Evolutionary conservation across 1,140 invertebrate species (phyloP).

Genomic region (Cydia splendana): DNA sequence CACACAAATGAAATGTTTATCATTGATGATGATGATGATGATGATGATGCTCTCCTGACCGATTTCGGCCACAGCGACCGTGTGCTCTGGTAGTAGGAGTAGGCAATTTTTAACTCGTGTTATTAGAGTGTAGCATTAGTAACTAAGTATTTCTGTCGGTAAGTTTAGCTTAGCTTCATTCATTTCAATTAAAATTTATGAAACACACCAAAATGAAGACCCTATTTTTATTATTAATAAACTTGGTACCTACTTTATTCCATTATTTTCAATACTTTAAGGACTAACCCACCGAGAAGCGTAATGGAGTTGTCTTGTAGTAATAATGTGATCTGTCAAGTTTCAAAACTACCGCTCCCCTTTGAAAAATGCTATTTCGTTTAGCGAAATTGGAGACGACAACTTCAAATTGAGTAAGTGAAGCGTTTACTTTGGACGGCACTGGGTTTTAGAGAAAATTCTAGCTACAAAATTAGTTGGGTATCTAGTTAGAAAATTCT

Average conservation of each 20-base stretch:
- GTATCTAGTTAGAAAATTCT: neutral
- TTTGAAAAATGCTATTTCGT: slow-evolving; percentile 51
- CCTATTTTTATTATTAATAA: neutral
- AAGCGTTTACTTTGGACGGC: slow-evolving; percentile 8
- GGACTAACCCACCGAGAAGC: slow-evolving; percentile 35
- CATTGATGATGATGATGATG: no score
- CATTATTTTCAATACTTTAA: slow-evolving; percentile 30
- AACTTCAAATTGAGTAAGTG: slow-evolving; percentile 34
- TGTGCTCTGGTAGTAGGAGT: no score
- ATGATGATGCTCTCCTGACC: no score
- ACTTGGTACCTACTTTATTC: neutral
- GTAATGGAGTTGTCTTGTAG: slow-evolving; percentile 59
- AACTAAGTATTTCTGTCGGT: no score
- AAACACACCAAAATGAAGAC: no score
- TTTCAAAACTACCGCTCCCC: slow-evolving; percentile 52
- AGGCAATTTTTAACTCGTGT: no score
- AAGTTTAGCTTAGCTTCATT: no score
- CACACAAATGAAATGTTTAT: no score
- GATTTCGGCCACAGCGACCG: no score
- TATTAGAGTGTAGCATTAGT: no score
- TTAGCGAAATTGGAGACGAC: slow-evolving; percentile 49
- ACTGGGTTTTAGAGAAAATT: slow-evolving; percentile 37
- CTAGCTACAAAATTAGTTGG: neutral
- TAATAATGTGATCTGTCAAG: slow-evolving; percentile 55
- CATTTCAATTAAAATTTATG: no score